Base-by-base conservation (phyloP, 2,888 invertebrate species). In the Dasysyrphus tricinctus region DNA sequence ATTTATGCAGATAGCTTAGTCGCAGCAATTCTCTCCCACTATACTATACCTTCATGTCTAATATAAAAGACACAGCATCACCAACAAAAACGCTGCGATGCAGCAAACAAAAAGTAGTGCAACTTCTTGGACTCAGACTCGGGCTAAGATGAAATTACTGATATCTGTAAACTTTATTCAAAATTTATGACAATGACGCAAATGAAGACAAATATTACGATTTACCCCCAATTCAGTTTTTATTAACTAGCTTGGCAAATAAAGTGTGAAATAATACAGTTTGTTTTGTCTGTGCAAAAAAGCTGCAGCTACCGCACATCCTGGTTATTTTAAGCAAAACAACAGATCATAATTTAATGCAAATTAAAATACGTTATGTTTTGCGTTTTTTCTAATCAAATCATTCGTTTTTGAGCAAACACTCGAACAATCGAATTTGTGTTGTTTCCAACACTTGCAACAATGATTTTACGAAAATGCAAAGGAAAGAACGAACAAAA, bases 1-100 rank as follows among this genome's bases (percentile, higher is more conserved):
- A 83, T 87, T 80, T 80, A 87, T 87, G 83, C 83, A 87, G 87
- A 87, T 87, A 78, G 83, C 87, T 83, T 47, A 76, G 76, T 78
- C 57, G 54, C 29, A 54, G 82, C 70, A 65, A 72, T 86, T 70
- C 74, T 86, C 87, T 87, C 79, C 83, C 79, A 87, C 82, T 82
- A 82, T 24, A 51, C 51, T 51, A 19, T 37, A 37, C 59, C 24
- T 54, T 14, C 7, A 61, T 42, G 24, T 8, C 61, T 61, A 42
- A 54, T 42, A 39, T 39, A 69, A 24, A 72, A 57, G 54, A 57
- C 69, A 77, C 51, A 65, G 32, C 6, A 19, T 14, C 19, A 32
- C 1, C 47, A 47, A 80, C 42, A 54, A n/a, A 29, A 63, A 69
- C 70, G 69, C 19, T 16, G 56, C 12, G 34, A 8, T 37, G 39